phyloP scores from a whole-genome alignment of 2,113 vertebrate species.

The Rattus rattus region DNA sequence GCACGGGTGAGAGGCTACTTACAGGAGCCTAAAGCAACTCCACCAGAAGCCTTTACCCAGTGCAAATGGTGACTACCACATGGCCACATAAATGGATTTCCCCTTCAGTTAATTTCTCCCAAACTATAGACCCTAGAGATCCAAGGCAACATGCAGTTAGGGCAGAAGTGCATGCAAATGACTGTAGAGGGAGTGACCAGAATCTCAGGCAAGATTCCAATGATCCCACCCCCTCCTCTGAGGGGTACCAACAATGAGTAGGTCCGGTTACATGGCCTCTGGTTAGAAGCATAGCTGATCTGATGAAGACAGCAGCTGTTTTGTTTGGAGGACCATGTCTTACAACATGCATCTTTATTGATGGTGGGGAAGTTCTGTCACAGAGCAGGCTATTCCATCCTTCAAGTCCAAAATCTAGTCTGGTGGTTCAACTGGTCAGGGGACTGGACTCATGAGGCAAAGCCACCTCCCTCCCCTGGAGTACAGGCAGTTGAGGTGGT shows the following conservation, averaged over 20 bases:
- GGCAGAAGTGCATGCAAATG: neutral
- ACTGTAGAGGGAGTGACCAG: neutral
- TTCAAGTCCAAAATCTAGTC: neutral
- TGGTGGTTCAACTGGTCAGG: neutral
- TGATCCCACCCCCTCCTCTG: neutral
- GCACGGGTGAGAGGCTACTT: neutral
- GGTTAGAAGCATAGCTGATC: neutral
- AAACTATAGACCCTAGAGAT: neutral
- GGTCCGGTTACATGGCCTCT: neutral
- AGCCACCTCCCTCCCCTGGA: neutral
- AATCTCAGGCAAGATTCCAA: neutral
- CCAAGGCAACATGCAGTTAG: neutral
- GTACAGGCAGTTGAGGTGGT: neutral
- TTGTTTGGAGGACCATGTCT: neutral
- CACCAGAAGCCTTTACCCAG: neutral
- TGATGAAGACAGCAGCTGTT: neutral
- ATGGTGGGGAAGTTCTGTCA: neutral
- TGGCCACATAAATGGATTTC: neutral
- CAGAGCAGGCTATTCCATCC: neutral
- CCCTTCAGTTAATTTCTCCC: neutral
- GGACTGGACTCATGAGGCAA: neutral
- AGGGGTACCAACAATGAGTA: neutral
- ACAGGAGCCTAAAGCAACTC: neutral
- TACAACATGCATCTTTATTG: neutral
- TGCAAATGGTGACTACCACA: neutral